A percentile compares a stretch with the other conserved stretches of the same genome.
Evolutionary conservation across 2,888 invertebrate species (phyloP).

Genomic region (Drosophila seclusa): DNA sequence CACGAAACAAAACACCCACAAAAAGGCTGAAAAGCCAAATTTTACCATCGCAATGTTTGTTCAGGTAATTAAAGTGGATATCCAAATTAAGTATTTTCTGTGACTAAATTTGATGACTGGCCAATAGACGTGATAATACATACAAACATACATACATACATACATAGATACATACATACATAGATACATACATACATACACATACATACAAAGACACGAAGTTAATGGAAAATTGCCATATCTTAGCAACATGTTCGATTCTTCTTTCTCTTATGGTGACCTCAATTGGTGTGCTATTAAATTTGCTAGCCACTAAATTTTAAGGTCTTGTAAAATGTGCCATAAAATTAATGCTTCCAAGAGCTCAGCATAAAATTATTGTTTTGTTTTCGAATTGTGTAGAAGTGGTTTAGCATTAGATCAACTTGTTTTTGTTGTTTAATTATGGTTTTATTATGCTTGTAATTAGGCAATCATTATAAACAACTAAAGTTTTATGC

Average conservation of each 20-base stretch:
- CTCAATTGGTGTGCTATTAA: slow-evolving; percentile 70
- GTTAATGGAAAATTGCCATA: slow-evolving; percentile 33
- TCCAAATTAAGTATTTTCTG: slow-evolving; percentile 10
- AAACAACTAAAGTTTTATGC: slow-evolving; percentile 27
- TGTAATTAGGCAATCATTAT: slow-evolving; percentile 61
- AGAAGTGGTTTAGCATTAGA: slow-evolving; percentile 43
- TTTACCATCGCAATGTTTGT: slow-evolving; percentile 13
- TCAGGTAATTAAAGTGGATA: slow-evolving; percentile 34
- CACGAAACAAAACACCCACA: slow-evolving; percentile 11
- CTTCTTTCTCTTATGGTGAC: slow-evolving; percentile 43
- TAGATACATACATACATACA: not conserved
- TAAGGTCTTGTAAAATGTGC: slow-evolving; percentile 54
- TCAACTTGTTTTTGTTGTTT: slow-evolving; percentile 55
- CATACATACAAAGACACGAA: not conserved
- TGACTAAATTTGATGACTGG: not conserved
- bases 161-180: not conserved
- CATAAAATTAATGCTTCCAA: slow-evolving; percentile 62
- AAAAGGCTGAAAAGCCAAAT: slow-evolving; percentile 34
- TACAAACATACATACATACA: not conserved
- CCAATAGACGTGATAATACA: not conserved
- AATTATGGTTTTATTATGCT: slow-evolving; percentile 65
- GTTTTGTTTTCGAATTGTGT: slow-evolving; percentile 58
- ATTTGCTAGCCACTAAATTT: slow-evolving; percentile 51
- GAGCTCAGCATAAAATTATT: slow-evolving; percentile 57
- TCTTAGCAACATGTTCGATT: slow-evolving; percentile 31